Base-by-base conservation (phyloP, 2,797 vertebrate species). In the Characodon lateralis region DNA sequence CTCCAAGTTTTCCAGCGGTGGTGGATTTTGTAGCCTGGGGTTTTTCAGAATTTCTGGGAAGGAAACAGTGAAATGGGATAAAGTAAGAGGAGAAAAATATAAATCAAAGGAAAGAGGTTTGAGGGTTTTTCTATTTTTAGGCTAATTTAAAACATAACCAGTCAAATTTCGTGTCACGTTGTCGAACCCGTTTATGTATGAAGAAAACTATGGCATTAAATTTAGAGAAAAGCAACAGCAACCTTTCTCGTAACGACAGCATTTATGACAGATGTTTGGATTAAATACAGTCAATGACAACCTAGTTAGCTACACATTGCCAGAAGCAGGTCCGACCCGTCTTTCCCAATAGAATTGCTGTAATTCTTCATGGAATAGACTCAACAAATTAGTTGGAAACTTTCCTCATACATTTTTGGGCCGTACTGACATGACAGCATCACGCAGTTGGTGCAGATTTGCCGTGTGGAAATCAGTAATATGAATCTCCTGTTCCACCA, bases 41-140 rank as follows among this genome's bases (percentile, higher is more conserved):
- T 20, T 9, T 71, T 28, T 81, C 39, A 43, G 28, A 65, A 50
- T 77, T 85, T 74, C 91, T 91, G 78, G 72, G 2, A 79, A 83
- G 2, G 16, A 69, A 26, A 28, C n/a, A 68, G 10, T 13, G 8
- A 43, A 5, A n/a, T 9, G 14, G 41, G 31, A 66, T 20, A 20
- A 66, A 66, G 9, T 41, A 10, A 39, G 31, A 63, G 2, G 6
- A 35, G 28, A 35, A 66, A 31, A 10, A 31, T 61, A 26, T 61
- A 13, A 28, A 59, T 59, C 26, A 59, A 59, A 59, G 58, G 28
- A 58, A 58, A 59, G 12, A 61, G 14, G 5, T 66, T 22, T 12
- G 20, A 66, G 8, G 3, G 35, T 9, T 65, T 8, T 55, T 22
- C 18, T 22, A 20, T 63, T 63, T 31, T 63, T 20, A 63, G 5